Base-by-base conservation (phyloP, 2,113 vertebrate genomes). In the Cebidichthys violaceus region DNA sequence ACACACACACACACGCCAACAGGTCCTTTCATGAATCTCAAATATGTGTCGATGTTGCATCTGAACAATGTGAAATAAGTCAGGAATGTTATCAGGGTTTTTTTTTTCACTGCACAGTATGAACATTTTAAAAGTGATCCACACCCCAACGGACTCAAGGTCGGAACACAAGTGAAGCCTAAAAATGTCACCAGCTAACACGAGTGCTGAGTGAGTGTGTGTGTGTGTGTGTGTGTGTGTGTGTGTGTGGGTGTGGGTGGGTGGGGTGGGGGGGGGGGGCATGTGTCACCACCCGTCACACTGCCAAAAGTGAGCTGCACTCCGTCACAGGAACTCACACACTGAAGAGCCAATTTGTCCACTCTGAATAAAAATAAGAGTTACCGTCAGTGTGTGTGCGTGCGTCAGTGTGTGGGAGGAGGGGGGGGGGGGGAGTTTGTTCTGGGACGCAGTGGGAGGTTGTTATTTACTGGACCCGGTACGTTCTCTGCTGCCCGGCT, bases 131-230 rank as follows among this genome's bases (percentile, higher is more conserved):
- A 75, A 75, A 67, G 13, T 47, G n/a, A 77, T 45, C 68, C 52
- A 73, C n/a, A n/a, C 11, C 18, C 20, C 11, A 31, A 64, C 64
- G 68, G 77, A 85, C 35, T 71, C 66, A 69, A 79, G 79, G 79
- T 86, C 77, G 77, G 31, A 76, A 65, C 4, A 57, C 24, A 39
- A 72, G 70, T 74, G 6, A 55, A 73, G 0, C 8, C 83, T 75
- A 71, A 80, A 83, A 83, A 69, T 75, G 50, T 79, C 61, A 75
- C 27, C 61, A 59, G 77, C 37, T 59, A 85, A 55, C 55, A 31
- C 29, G 82, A 75, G 81, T 4, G 83, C 79, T 3, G 67, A 82
- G 75, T 78, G 35, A 27, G 43, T 74, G 33, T 6, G 33, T 33
- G 33, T 33, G 33, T 33, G 33, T 33, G 33, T 33, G 33, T 33